Conservation (phyloP, 2,797 vertebrate genomes). For the Psittacula echo region DNA sequence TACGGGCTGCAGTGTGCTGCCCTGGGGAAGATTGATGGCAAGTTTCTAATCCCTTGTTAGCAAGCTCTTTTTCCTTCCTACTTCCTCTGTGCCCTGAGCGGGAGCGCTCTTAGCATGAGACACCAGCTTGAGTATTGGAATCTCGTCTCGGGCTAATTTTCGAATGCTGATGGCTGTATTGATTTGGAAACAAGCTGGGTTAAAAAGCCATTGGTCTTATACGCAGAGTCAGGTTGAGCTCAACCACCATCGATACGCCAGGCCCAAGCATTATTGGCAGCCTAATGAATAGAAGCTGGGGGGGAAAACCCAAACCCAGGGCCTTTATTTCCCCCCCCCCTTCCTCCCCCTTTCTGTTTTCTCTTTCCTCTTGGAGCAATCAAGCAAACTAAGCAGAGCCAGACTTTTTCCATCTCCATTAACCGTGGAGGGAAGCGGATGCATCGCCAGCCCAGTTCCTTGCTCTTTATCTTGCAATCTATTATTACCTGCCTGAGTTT, state of each 20-base stretch:
- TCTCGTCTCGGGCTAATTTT: constrained; percentile 82
- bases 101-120: constrained; percentile 71
- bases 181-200: constrained; percentile 81
- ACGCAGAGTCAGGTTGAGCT: constrained; percentile 74
- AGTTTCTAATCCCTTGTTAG: constrained; percentile 61
- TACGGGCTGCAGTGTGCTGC: neutral
- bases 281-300: constrained; percentile 74
- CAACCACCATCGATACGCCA: constrained; percentile 76
- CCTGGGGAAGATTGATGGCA: constrained; percentile 24
- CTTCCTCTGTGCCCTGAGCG: constrained; percentile 39
- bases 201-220: constrained; percentile 78
- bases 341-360: neutral
- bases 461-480: constrained; percentile 72
- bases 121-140: constrained; percentile 74
- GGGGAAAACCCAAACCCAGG: constrained; percentile 42
- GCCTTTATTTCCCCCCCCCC: neutral
- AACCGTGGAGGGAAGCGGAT: neutral
- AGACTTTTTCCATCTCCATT: constrained; percentile 52
- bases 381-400: constrained; percentile 61
- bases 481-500: constrained; percentile 68
- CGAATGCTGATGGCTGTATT: constrained; percentile 80
- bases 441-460: constrained; percentile 2
- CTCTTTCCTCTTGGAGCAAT: constrained; percentile 54
- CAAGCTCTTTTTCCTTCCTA: constrained; percentile 2
- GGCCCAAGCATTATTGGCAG: constrained; percentile 74